Evolutionary conservation across 2,888 invertebrate genomes (phyloP), one percentile per base, ranked within the genome.

Genomic region (Piscicola geometra): DNA sequence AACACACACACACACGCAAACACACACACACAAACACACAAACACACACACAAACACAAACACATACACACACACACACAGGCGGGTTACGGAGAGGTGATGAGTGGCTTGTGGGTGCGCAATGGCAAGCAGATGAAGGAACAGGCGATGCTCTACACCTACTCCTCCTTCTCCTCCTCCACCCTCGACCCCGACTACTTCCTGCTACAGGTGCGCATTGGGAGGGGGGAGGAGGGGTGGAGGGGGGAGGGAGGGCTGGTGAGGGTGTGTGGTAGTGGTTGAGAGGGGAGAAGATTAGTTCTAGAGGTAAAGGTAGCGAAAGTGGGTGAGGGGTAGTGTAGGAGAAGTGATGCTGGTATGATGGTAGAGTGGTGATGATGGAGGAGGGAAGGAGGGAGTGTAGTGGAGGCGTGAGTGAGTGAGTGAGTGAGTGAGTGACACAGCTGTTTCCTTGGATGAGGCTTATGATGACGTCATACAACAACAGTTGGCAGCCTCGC

Each of bases 71-170:
- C n/a, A n/a, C n/a, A n/a, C n/a, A n/a, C 32, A 28, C 35, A 96
- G 93, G 93, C 94, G 78, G 91, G 93, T 21, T 94, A 94, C 86
- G 93, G 95, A 86, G 97, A 97, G 89, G 94, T 98, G 82, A 88
- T 94, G 77, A 91, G 92, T 78, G 93, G 93, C 12, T 89, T 96
- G 83, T 98, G 97, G 97, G 94, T 95, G 74, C 90, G 97, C 79
- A 98, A 97, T 87, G 98, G 97, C 0, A 88, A 95, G 15, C 96
- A 96, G 88, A 96, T 98, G 83, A 94, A 93, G 86, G 96, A 96
- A n/a, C 97, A 98, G 87, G 95, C 95, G 50, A 96, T 96, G 95
- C 95, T 96, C 28, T 98, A 98, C 86, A 93, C 96, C 82, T 97
- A 98, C 86, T 94, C 94, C 81, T 96, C 97, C 87, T 97, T 98